phyloP scores from a whole-genome alignment of 2,888 invertebrate species.

The Teleogryllus oceanicus region DNA sequence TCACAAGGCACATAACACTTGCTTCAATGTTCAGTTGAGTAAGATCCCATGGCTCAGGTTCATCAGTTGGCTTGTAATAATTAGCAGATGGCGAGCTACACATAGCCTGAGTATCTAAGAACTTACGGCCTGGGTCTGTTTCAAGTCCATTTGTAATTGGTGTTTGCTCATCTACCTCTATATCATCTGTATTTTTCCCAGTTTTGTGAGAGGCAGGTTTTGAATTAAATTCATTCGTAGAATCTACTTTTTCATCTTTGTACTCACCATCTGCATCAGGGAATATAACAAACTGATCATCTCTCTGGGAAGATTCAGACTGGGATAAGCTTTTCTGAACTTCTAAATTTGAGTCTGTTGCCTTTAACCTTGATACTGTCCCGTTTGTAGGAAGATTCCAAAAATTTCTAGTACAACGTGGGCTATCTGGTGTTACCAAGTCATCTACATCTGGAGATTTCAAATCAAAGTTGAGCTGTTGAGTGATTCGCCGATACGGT shows the following conservation, averaged over 20 bases:
- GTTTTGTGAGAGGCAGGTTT: not conserved
- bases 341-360: constrained; percentile 18
- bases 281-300: constrained; percentile 56
- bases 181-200: constrained; percentile 19
- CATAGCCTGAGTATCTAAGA: constrained; percentile 52
- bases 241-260: constrained; percentile 31
- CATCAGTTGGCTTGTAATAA: constrained; percentile 74
- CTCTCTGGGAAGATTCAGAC: constrained; percentile 36
- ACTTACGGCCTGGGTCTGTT: constrained; percentile 46
- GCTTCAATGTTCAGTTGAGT: constrained; percentile 84
- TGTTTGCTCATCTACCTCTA: constrained; percentile 32
- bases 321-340: not conserved
- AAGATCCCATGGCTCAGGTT: constrained; percentile 81
- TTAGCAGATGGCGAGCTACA: constrained; percentile 63
- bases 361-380: constrained; percentile 18
- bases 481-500: constrained; percentile 72
- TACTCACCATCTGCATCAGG: constrained; percentile 54
- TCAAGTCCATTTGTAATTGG: constrained; percentile 43
- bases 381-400: constrained; percentile 47
- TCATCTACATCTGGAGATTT: constrained; percentile 68
- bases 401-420: constrained; percentile 58
- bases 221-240: constrained; percentile 24
- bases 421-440: constrained; percentile 61
- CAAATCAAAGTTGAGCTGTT: constrained; percentile 69
- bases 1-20: constrained; percentile 79